Evolutionary conservation across 2,888 invertebrate genomes (phyloP).

Genomic region (Xylota sylvarum): DNA sequence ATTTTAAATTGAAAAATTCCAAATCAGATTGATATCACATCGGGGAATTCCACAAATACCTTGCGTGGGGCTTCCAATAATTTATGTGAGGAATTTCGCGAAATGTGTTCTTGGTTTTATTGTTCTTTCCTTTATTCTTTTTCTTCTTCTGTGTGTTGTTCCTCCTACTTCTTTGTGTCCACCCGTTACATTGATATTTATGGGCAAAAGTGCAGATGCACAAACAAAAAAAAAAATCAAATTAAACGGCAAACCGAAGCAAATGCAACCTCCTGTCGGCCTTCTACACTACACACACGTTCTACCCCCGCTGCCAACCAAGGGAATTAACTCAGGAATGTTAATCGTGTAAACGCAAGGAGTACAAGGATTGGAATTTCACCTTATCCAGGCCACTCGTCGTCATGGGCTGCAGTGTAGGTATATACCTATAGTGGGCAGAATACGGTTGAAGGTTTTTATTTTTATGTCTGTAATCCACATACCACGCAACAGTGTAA

Average conservation of each 20-base stretch:
- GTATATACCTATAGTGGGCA: conserved; percentile 5
- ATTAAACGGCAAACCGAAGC: neutral
- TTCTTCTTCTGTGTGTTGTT: neutral
- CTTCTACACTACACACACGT: no score
- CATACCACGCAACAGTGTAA: conserved; percentile 64
- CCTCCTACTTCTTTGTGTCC: conserved; percentile 13
- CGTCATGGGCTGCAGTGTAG: neutral
- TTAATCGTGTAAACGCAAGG: conserved; percentile 74
- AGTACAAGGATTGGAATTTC: conserved; percentile 76
- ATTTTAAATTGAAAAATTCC: conserved; percentile 64
- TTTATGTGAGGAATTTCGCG: conserved; percentile 61
- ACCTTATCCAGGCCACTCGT: conserved; percentile 60
- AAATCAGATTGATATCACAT: conserved; percentile 55
- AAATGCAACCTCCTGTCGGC: conserved; percentile 24
- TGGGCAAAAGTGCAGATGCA: conserved; percentile 7
- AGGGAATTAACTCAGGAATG: conserved; percentile 71
- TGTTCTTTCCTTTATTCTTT: conserved; percentile 27
- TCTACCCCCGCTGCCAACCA: neutral
- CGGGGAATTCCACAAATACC: conserved; percentile 49
- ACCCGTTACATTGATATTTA: conserved; percentile 58
- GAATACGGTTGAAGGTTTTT: conserved; percentile 39
- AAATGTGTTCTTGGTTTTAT: conserved; percentile 61
- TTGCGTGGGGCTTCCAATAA: conserved; percentile 57
- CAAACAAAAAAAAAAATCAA: conserved; percentile 7
- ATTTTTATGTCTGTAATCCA: conserved; percentile 65